Conservation (phyloP, 2,797 vertebrate genomes). For the Pangasius sanitwongsei region DNA sequence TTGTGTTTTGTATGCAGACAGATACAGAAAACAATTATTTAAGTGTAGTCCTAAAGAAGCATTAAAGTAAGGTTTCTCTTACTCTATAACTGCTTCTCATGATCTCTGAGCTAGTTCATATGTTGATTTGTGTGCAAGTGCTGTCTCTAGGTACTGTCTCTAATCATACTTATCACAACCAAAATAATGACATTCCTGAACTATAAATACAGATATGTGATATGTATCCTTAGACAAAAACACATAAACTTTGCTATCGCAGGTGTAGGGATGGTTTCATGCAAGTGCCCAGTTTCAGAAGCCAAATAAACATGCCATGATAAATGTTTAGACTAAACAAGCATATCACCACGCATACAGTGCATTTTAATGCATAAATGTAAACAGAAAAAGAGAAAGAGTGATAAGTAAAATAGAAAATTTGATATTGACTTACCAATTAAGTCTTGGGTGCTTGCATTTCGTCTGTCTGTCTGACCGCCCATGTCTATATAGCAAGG, state of each 20-base stretch:
- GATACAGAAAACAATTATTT: neutral
- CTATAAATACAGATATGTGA: neutral
- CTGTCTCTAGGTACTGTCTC: conserved; percentile 5
- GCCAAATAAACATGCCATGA: neutral
- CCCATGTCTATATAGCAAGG: conserved; percentile 44
- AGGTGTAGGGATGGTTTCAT: neutral
- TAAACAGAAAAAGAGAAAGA: conserved; percentile 26
- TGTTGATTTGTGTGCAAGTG: neutral
- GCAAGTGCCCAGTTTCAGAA: neutral
- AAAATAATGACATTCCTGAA: neutral
- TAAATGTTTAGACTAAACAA: neutral
- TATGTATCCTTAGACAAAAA: neutral
- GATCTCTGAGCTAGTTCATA: neutral
- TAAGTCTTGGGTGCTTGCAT: conserved; percentile 46
- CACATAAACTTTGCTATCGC: neutral
- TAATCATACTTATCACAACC: neutral
- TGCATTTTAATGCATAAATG: conserved; percentile 32
- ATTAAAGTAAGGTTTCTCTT: neutral
- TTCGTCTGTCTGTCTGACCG: conserved; percentile 34
- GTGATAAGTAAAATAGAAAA: neutral
- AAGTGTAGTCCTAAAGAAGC: neutral
- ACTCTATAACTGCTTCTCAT: neutral
- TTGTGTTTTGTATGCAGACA: neutral
- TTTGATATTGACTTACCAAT: conserved; percentile 47
- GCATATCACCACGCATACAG: neutral